These are phyloP conservation scores for Thaumatotibia leucotreta DNA, from an alignment of 1,140 invertebrate genomes.

Conservation along the genomic window DNA sequence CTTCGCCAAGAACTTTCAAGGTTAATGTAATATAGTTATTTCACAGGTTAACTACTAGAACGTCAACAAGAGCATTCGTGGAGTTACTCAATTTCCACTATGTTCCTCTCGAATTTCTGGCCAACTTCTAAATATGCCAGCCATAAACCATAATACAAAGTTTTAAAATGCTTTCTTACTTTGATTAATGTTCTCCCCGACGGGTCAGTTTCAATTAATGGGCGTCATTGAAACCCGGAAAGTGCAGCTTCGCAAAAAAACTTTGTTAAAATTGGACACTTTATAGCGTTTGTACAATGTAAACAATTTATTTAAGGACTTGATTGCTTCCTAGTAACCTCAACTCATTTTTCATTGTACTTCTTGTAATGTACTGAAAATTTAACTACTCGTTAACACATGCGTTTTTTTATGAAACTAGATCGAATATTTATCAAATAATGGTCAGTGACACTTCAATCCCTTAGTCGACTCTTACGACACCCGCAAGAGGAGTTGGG, in stretches of 20 bases:
- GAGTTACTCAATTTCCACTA: neutral
- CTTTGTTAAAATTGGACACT: neutral
- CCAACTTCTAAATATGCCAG: neutral
- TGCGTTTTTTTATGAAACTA: no score
- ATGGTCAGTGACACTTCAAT: no score
- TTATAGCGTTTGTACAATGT: no score
- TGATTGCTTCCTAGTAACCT: no score
- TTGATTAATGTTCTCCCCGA: neutral
- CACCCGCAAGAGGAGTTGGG: no score
- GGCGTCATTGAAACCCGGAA: neutral
- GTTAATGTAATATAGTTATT: neutral
- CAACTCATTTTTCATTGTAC: no score
- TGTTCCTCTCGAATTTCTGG: neutral
- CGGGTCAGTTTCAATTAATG: slow-evolving; percentile 3
- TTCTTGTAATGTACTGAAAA: no score
- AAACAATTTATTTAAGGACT: no score
- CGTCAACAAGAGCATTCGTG: neutral
- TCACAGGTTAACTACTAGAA: neutral
- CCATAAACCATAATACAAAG: neutral
- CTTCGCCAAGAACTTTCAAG: neutral
- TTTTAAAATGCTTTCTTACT: neutral
- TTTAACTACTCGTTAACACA: no score
- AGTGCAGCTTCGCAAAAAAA: neutral
- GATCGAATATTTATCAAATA: no score
- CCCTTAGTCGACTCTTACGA: no score